Percentiles rank a stretch among this genome's conserved stretches.
These are phyloP conservation scores for Megalurothrips usitatus DNA, from an alignment of 2,888 invertebrate genomes.

Conservation along the genomic window DNA sequence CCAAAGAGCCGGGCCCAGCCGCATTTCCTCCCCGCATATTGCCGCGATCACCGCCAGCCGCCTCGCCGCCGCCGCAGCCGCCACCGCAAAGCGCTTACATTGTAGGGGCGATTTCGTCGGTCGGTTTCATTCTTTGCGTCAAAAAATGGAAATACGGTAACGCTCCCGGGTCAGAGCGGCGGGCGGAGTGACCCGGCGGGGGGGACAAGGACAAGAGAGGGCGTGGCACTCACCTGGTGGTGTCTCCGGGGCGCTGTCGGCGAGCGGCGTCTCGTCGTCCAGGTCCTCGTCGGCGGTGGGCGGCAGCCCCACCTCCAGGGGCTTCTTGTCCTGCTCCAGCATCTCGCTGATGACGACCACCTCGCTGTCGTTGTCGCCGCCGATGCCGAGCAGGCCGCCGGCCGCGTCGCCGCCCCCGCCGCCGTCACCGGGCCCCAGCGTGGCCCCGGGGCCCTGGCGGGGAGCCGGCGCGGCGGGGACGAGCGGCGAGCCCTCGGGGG, in stretches of 20 bases:
- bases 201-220: too few relatives aligned
- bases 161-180: not conserved
- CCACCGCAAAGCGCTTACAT: not conserved
- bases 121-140: too few relatives aligned
- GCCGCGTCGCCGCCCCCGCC: not conserved
- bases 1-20: too few relatives aligned
- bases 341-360: slow-evolving; percentile 4
- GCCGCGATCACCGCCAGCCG: too few relatives aligned
- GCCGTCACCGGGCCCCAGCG: slow-evolving; percentile 8
- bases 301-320: not conserved
- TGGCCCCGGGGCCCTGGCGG: slow-evolving; percentile 2
- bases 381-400: not conserved
- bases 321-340: not conserved
- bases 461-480: not conserved
- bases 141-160: too few relatives aligned
- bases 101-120: not conserved
- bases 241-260: not conserved
- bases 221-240: slow-evolving; percentile 1
- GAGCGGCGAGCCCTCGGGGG: not conserved
- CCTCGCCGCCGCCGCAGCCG: too few relatives aligned
- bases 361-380: slow-evolving; percentile 15
- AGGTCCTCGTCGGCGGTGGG: not conserved
- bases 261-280: not conserved
- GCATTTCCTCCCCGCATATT: too few relatives aligned
- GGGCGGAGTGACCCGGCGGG: not conserved